Evolutionary conservation across 2,113 vertebrate genomes (phyloP), one percentile per base, ranked within the genome.

Genomic region (Cyanoramphus novaezelandiae): DNA sequence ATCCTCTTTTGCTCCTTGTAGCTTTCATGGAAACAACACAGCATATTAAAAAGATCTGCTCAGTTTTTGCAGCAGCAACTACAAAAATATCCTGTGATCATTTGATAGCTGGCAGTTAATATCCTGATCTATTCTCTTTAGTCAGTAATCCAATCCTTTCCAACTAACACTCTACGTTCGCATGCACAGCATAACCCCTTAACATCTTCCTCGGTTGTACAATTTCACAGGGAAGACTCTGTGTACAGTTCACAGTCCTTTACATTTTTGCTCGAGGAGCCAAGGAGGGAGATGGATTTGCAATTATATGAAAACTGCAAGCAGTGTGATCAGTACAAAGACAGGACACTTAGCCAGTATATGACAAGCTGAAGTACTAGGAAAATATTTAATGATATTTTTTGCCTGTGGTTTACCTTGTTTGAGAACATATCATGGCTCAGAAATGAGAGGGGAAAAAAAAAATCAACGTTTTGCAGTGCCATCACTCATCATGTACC

Each of bases 61-160:
- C 53, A 5, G 47, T 76, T 96, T 95, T 95, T 95, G 70, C 83
- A 82, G 90, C 82, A 62, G 47, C 72, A 92, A 63, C 77, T 72
- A 87, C 78, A 86, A 95, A 85, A 96, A 93, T 93, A 96, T 93
- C 92, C 81, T 96, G 92, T n/a, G 96, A 95, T 96, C 74, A 4
- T 80, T 91, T 43, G 91, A 94, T 97, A 97, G 67, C 84, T 82
- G 96, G 83, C 81, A 92, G 92, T 93, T 96, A 94, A 96, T 93
- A 95, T 92, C 96, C 93, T 96, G 95, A 96, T 92, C 88, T 85
- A 31, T 97, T 96, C 91, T 94, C 81, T 91, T 35, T 43, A 62
- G 74, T 89, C 7, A 18, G 67, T 71, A 93, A 94, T 91, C 83
- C 89, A 89, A 5, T 33, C 77, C 74, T 89, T 96, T 82, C 91